Conservation (phyloP, 1,140 invertebrate genomes). For the Lasioglossum baleicum region DNA sequence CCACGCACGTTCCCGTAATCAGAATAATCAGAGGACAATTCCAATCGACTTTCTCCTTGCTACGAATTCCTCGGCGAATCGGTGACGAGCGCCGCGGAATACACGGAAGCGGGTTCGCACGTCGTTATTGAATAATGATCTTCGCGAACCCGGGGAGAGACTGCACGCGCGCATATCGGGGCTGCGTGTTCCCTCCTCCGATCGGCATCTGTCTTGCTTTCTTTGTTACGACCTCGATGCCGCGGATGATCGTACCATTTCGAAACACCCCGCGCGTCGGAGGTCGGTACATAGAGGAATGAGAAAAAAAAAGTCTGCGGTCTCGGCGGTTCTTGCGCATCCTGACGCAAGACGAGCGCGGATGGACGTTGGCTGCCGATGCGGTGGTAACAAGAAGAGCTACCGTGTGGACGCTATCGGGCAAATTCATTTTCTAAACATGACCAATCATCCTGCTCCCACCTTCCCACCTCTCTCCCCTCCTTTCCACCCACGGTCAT, state of each 20-base stretch:
- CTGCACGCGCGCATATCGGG: not conserved
- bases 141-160: constrained; percentile 4
- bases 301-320: constrained; percentile 48
- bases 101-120: constrained; percentile 45
- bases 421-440: not conserved
- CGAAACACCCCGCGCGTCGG: constrained; percentile 45
- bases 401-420: constrained; percentile 7
- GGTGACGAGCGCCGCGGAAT: not conserved
- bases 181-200: not conserved
- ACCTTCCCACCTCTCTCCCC: too few species aligned
- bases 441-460: too few species aligned
- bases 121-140: constrained; percentile 51
- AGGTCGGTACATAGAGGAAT: constrained; percentile 40
- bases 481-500: too few species aligned
- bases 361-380: constrained; percentile 8
- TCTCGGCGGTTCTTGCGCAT: constrained; percentile 45
- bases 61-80: constrained; percentile 23
- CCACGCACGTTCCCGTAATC: constrained; percentile 30
- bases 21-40: constrained; percentile 29
- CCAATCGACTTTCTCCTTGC: constrained; percentile 33
- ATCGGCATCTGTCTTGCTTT: constrained; percentile 33
- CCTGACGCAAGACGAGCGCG: constrained; percentile 44
- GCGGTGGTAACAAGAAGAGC: constrained; percentile 28
- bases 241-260: constrained; percentile 47
- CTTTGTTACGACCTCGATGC: constrained; percentile 48